Evolutionary conservation across 2,797 vertebrate species (phyloP).

Genomic region (Hapalemur alaotrensis): DNA sequence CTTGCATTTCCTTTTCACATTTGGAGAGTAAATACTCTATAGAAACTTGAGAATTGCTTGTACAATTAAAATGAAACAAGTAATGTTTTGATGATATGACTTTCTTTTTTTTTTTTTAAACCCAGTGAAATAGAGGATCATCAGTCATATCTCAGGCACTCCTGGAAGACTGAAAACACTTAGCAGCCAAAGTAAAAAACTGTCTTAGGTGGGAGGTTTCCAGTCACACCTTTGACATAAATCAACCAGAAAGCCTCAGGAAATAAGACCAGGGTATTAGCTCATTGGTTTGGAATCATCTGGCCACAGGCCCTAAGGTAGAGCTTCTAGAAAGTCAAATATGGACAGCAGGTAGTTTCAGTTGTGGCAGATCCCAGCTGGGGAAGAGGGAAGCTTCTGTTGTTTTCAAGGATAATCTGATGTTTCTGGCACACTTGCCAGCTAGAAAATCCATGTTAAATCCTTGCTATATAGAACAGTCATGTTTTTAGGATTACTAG

Average conservation of each 20-base stretch:
- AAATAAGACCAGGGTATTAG: conserved; percentile 41
- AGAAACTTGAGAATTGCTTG: conserved; percentile 45
- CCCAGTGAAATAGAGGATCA: not conserved
- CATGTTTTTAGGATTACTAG: conserved; percentile 34
- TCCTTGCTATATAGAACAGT: not conserved
- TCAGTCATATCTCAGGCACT: not conserved
- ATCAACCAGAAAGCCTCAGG: conserved; percentile 47
- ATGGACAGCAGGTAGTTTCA: conserved; percentile 36
- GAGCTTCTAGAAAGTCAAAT: conserved; percentile 61
- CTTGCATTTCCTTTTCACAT: conserved; percentile 59
- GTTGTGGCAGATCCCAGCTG: conserved; percentile 26
- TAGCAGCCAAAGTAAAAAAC: conserved; percentile 10
- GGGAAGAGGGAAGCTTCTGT: conserved; percentile 1
- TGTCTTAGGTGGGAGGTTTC: conserved; percentile 3
- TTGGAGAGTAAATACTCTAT: conserved; percentile 54
- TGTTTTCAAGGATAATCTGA: conserved; percentile 48
- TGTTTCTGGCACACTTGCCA: conserved; percentile 29
- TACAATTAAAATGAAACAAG: conserved; percentile 51
- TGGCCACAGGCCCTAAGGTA: not conserved
- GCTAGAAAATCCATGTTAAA: conserved; percentile 39
- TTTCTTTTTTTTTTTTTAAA: conserved; percentile 39
- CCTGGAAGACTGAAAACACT: conserved; percentile 7
- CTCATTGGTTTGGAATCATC: conserved; percentile 48
- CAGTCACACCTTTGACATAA: conserved; percentile 7
- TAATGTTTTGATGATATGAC: not conserved